Base-by-base conservation (phyloP, 2,113 vertebrate genomes). In the Dasyornis broadbenti region DNA sequence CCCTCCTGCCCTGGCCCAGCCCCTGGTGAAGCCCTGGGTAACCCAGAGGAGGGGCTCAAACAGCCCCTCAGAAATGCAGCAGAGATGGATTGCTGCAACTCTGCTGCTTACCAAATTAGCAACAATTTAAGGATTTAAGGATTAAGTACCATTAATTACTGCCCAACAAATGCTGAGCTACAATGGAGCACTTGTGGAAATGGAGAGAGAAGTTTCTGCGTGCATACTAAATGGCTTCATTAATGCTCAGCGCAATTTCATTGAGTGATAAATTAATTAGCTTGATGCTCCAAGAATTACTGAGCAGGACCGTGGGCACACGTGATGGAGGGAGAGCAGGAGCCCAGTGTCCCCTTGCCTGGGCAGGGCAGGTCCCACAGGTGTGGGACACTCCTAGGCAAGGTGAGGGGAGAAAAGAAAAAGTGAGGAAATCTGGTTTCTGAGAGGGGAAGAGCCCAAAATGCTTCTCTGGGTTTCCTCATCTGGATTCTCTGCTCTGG, bases 101-200 rank as follows among this genome's bases (percentile, higher is more conserved):
- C 97, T 50, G 66, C 78, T 86, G 94, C 96, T 97, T 95, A 97
- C 94, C 96, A 97, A 96, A 98, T 96, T 96, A 97, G 95, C 96
- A 97, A 96, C 85, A 96, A 97, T 97, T 95, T 95, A 95, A 82
- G 94, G 96, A 95, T 97, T 94, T 97, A 96, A 96, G 96, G 97
- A 97, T 96, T 95, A 97, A 97, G 97, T 95, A 94, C 97, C 96
- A 95, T 97, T 97, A 97, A 98, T 98, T 97, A 97, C 96, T 97
- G 94, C 95, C 96, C 97, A 97, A 96, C 95, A 96, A 98, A 97
- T 84, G 96, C 78, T 86, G 96, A 92, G 82, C 95, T 95, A 91
- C 96, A 94, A 70, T 79, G 93, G 89, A 90, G 92, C 93, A 90
- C 94, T 97, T 95, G 93, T 92, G 95, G 93, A 91, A 96, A 97